Evolutionary conservation across 1,140 invertebrate species (phyloP), one percentile per base, ranked within the genome.

Genomic region (Lepidostoma basale): DNA sequence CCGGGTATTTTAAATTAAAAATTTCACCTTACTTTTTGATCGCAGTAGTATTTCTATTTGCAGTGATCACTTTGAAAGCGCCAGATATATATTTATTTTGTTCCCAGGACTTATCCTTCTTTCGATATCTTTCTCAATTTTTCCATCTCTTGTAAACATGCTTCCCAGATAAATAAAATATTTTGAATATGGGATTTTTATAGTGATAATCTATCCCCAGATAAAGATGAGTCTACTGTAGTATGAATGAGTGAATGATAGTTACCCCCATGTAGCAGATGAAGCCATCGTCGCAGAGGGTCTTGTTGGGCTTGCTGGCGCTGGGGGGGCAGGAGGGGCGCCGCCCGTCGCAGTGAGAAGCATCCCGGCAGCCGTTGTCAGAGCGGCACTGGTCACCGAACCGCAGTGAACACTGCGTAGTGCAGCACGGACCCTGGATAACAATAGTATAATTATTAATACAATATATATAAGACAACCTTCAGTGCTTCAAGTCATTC

Each of bases 261-360:
- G 89, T 88, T 84, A 95, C 93, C 72, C 95, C 95, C 91, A 96
- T 95, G 76, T 93, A 97, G 78, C 95, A 97, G 33, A 97, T 95
- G 77, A 94, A 92, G 77, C 95, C 94, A 75, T 94, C 90, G 80
- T 96, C 95, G 81, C 95, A 98, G 67, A 95, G 89, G 10, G 95
- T 97, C 77, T 95, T 94, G 82, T 98, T 97, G 10, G 94, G 92
- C 78, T 95, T 96, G 79, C 95, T 94, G 30, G 90, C 87, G 39
- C 94, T 96, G n/a, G 91, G 88, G 14, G 96, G 96, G 83, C 95
- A 98, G 71, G 89, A 86, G 2, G 95, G 89, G 22, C 89, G 86
- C 30, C 87, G 83, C 3, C 94, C 94, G 81, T 96, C 90, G 80
- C 97, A 99, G 80, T 89, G 94, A 74, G 93, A 92, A 0, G 92